Conservation (phyloP, 2,888 invertebrate species). For the Alcis repandata region DNA sequence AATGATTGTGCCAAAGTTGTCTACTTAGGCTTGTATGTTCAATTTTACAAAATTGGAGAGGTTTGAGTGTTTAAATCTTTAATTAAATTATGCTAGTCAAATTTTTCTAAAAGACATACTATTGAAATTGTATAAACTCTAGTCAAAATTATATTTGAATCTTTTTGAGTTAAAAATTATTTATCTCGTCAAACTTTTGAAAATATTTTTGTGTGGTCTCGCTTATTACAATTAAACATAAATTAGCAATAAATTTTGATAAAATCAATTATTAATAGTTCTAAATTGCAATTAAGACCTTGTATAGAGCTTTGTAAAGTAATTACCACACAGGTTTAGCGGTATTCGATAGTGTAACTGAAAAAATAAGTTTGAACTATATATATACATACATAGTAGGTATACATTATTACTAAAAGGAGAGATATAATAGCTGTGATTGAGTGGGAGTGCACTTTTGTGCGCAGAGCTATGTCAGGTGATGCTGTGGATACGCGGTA, state of each 20-base stretch:
- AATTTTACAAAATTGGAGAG: slow-evolving; percentile 60
- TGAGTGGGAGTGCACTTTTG: slow-evolving; percentile 81
- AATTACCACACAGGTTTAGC: slow-evolving; percentile 84
- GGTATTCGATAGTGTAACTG: slow-evolving; percentile 73
- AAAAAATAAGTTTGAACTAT: slow-evolving; percentile 63
- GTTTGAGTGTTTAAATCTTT: slow-evolving; percentile 61
- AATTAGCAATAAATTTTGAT: slow-evolving; percentile 83
- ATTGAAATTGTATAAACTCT: slow-evolving; percentile 68
- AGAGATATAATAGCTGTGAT: slow-evolving; percentile 86
- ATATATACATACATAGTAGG: slow-evolving; percentile 59
- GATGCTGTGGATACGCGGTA: slow-evolving; percentile 11
- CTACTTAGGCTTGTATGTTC: slow-evolving; percentile 64
- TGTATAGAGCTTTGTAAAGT: slow-evolving; percentile 86
- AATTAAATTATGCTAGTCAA: slow-evolving; percentile 74
- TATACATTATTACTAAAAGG: slow-evolving; percentile 69
- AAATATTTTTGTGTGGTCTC: slow-evolving; percentile 72
- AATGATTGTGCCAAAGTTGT: slow-evolving; percentile 83
- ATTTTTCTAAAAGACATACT: slow-evolving; percentile 73
- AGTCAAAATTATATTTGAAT: slow-evolving; percentile 81
- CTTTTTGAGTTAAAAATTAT: slow-evolving; percentile 64
- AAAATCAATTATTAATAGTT: slow-evolving; percentile 86
- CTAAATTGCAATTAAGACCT: slow-evolving; percentile 83
- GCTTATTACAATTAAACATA: slow-evolving; percentile 71
- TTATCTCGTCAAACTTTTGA: slow-evolving; percentile 63
- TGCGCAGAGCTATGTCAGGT: slow-evolving; percentile 71